Base-by-base conservation (phyloP, 2,113 vertebrate genomes). In the Labrus mixtus region DNA sequence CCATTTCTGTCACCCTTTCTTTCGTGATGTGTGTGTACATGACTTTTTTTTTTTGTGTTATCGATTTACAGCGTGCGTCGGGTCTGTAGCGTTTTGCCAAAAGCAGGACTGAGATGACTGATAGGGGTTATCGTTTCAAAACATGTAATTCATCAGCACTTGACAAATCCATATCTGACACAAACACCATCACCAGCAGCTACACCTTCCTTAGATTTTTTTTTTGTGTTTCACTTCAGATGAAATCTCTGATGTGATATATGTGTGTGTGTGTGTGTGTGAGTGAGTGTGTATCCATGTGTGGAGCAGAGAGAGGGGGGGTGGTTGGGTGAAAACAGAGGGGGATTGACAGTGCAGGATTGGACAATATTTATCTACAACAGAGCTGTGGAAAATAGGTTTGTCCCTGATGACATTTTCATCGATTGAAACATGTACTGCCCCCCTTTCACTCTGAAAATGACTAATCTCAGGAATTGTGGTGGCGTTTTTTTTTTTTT, bases 361-460 rank as follows among this genome's bases (percentile, higher is more conserved):
- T 90, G 90, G 83, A 87, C 85, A 89, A 88, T 87, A 89, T 93
- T 91, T 91, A 91, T 93, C 87, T 91, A 87, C 82, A 88, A 91
- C 76, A 87, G 76, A 79, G 84, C 78, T 70, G 84, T 85, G 87
- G 92, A 93, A 93, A 92, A 93, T 86, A 89, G 88, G 78, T 90
- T 91, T 93, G 93, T 93, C 88, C 87, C 90, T 78, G 90, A 90
- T 93, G 92, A 93, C 91, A 92, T 93, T 92, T 93, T 79, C 90
- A 93, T 95, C 87, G 91, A 94, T 93, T 92, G 89, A 90, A 91
- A 91, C 86, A 86, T 87, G 89, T 87, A 86, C 79, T 86, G 54
- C 81, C 76, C 78, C 29, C 54, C 69, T 61, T 73, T 76, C 77
- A 81, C 54, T 29, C 76, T 82, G 85, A 91, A 87, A 90, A 89